Conservation (phyloP, 2,888 invertebrate genomes). For the Allolobophora icterica region DNA sequence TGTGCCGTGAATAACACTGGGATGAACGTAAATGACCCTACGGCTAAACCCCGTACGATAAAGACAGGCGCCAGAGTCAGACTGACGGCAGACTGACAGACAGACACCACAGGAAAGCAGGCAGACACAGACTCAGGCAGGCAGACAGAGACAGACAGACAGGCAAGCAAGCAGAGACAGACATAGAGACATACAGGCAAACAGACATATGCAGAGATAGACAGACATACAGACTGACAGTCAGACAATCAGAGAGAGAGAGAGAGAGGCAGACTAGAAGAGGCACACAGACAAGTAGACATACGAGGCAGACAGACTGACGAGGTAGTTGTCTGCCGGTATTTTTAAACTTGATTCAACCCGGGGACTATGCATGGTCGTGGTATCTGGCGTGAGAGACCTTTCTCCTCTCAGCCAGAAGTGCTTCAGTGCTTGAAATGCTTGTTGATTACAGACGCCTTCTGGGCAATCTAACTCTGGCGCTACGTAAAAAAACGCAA, state of each 20-base stretch:
- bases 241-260: no score
- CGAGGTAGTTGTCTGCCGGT: not conserved
- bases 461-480: not conserved
- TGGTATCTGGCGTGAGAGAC: not conserved
- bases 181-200: no score
- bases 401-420: not conserved
- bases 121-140: not conserved
- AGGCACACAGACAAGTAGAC: not conserved
- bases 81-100: not conserved
- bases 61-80: not conserved
- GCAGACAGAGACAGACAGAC: not conserved
- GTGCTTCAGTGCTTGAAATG: not conserved
- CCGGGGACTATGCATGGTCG: not conserved
- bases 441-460: not conserved
- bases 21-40: not conserved
- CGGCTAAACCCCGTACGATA: not conserved
- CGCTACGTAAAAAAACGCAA: not conserved
- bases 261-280: not conserved
- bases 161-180: not conserved
- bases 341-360: slow-evolving; percentile 5
- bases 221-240: no score
- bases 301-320: not conserved
- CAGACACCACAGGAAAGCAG: not conserved
- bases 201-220: no score
- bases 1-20: not conserved